Evolutionary conservation across 2,888 invertebrate species (phyloP), one percentile per base, ranked within the genome.

Genomic region (Silvanus unidentatus): DNA sequence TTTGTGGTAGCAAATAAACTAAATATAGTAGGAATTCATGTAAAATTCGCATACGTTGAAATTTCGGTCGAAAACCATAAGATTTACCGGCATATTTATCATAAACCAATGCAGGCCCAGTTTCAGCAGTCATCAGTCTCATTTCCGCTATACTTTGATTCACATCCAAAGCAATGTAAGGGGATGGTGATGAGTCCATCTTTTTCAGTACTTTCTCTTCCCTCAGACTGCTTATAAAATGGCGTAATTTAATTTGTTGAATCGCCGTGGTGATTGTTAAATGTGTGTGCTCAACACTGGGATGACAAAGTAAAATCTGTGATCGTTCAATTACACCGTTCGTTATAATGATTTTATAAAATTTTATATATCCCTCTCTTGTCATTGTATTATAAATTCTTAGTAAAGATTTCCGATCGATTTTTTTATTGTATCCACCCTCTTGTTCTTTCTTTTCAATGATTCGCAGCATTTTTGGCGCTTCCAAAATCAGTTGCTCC

Each of bases 11-110:
- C 35, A 75, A 79, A 56, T 81, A 80, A 5, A 82, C 72, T n/a
- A 88, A 63, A 63, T 87, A 86, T 66, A 77, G 86, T 10, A 90
- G 62, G 52, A 82, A 77, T 54, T 82, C 76, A 62, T 90, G 88
- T 32, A 88, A 61, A 2, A 77, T 69, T 47, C 80, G 75, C 68
- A 84, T 78, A 36, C 86, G 74, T 9, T 80, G 69, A 62, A 84
- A 83, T 69, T 87, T 88, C 0, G 86, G 80, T 43, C 74, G 68
- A 49, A 73, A 75, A 5, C 78, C 78, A 55, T 77, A 75, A 35
- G 65, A 61, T 54, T 64, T 71, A 3, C 74, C 74, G 4, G 66
- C 57, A 54, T 64, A 67, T 53, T 57, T 55, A 29, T 47, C 30
- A 16, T 27, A 39, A 34, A 45, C 42, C 5, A 13, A 28, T 40